Evolutionary conservation across 2,888 invertebrate genomes (phyloP).

Genomic region (Thymelicus acteon): DNA sequence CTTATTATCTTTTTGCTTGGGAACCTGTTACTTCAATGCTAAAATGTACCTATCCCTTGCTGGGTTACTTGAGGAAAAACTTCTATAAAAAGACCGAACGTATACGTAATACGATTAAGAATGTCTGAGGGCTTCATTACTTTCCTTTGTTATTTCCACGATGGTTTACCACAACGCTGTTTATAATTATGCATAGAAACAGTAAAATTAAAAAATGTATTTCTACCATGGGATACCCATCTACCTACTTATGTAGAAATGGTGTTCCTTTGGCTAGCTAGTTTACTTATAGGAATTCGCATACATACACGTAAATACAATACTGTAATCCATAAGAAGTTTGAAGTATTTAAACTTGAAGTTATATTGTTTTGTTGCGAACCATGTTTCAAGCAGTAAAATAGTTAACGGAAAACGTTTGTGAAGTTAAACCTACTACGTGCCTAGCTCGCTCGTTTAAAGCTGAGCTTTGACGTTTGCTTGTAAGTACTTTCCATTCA

Average conservation of each 20-base stretch:
- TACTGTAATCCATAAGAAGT: conserved; percentile 40
- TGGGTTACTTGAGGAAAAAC: conserved; percentile 15
- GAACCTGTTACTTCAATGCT: conserved; percentile 71
- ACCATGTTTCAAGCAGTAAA: conserved; percentile 62
- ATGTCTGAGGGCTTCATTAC: conserved; percentile 12
- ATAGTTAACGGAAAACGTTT: conserved; percentile 64
- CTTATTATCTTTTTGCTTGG: conserved; percentile 76
- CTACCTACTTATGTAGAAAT: conserved; percentile 4
- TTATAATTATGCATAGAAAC: neutral
- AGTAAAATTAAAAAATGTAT: conserved; percentile 4
- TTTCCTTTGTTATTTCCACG: conserved; percentile 15
- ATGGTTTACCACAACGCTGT: neutral
- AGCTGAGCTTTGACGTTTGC: conserved; percentile 67
- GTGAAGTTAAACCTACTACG: conserved; percentile 67
- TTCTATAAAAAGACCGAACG: conserved; percentile 11
- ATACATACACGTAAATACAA: conserved; percentile 19
- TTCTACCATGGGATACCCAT: neutral
- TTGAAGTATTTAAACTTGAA: conserved; percentile 46
- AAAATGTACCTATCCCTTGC: conserved; percentile 58
- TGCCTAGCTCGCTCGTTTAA: conserved; percentile 70
- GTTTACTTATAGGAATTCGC: conserved; percentile 9
- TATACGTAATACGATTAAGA: conserved; percentile 16
- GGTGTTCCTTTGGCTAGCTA: conserved; percentile 7
- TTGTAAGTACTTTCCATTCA: conserved; percentile 78
- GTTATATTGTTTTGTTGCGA: conserved; percentile 56